These are phyloP conservation scores for Calephelis nemesis DNA, from an alignment of 1,140 invertebrate genomes.

Conservation along the genomic window DNA sequence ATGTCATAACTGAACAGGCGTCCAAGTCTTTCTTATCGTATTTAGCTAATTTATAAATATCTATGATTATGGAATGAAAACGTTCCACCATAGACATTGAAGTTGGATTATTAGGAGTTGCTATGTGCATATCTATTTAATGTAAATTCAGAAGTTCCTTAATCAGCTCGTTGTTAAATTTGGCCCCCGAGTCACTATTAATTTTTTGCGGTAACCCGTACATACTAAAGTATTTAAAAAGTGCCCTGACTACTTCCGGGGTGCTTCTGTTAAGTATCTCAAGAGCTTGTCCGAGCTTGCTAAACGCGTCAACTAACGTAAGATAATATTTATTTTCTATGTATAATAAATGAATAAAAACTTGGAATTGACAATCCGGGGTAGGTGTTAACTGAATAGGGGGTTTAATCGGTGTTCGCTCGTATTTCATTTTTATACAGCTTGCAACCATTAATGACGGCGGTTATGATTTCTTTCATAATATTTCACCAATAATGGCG, in stretches of 20 bases:
- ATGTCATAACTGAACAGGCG: conserved; percentile 33
- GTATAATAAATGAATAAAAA: too few relatives aligned
- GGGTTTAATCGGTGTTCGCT: conserved; percentile 30
- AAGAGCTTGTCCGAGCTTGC: conserved; percentile 32
- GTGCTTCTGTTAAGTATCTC: conserved; percentile 29
- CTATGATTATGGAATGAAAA: conserved; percentile 38
- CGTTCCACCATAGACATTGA: conserved; percentile 36
- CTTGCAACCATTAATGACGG: conserved; percentile 29
- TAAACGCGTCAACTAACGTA: conserved; percentile 21
- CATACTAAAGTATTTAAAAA: not conserved
- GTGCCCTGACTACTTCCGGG: conserved; percentile 25
- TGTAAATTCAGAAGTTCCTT: not conserved
- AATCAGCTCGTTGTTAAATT: too few relatives aligned
- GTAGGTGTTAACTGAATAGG: conserved; percentile 27
- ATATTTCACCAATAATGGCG: conserved; percentile 30
- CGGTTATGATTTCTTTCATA: conserved; percentile 30
- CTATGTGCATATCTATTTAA: conserved; percentile 14
- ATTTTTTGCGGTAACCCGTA: too few relatives aligned
- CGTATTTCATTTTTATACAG: conserved; percentile 30
- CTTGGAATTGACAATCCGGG: not conserved
- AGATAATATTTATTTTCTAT: too few relatives aligned
- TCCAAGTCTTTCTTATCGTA: conserved; percentile 36
- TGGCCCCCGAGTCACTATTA: too few relatives aligned
- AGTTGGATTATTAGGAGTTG: conserved; percentile 35
- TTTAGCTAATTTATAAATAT: conserved; percentile 39